Conservation (phyloP, 2,113 vertebrate species). For the Clarias macrocephalus region DNA sequence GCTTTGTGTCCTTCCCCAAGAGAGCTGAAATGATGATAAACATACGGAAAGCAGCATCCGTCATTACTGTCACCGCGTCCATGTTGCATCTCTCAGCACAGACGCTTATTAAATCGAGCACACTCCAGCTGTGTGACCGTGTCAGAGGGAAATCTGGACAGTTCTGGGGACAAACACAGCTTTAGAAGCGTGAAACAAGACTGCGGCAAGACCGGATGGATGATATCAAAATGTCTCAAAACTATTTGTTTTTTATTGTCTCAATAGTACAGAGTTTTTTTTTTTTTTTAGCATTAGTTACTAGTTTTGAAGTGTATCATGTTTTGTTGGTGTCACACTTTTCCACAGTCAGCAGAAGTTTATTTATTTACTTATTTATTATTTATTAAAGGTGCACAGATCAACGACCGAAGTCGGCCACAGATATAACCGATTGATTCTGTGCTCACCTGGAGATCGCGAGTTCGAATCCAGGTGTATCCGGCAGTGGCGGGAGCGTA, state of each 20-base stretch:
- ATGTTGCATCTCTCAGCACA: constrained; percentile 54
- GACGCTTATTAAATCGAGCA: constrained; percentile 20
- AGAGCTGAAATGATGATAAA: constrained; percentile 66
- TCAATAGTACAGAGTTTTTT: not conserved
- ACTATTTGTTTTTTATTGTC: not conserved
- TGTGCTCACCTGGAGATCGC: too few species aligned
- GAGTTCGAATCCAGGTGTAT: too few species aligned
- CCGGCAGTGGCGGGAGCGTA: too few species aligned
- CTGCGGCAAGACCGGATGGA: too few species aligned
- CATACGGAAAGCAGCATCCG: constrained; percentile 69
- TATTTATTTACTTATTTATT: not conserved
- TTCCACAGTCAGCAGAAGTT: not conserved
- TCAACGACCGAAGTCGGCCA: too few species aligned
- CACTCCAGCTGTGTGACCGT: constrained; percentile 19
- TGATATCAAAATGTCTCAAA: not conserved
- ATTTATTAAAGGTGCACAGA: not conserved
- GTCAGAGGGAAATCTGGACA: not conserved
- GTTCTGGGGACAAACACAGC: not conserved
- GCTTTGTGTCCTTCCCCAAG: constrained; percentile 54
- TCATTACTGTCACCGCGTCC: constrained; percentile 63
- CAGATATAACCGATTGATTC: too few species aligned
- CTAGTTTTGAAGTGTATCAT: not conserved
- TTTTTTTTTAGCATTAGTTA: not conserved
- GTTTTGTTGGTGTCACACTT: not conserved
- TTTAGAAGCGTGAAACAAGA: not conserved